These are phyloP conservation scores for Poicephalus meyeri DNA, from an alignment of 2,113 vertebrate species.

Conservation along the genomic window DNA sequence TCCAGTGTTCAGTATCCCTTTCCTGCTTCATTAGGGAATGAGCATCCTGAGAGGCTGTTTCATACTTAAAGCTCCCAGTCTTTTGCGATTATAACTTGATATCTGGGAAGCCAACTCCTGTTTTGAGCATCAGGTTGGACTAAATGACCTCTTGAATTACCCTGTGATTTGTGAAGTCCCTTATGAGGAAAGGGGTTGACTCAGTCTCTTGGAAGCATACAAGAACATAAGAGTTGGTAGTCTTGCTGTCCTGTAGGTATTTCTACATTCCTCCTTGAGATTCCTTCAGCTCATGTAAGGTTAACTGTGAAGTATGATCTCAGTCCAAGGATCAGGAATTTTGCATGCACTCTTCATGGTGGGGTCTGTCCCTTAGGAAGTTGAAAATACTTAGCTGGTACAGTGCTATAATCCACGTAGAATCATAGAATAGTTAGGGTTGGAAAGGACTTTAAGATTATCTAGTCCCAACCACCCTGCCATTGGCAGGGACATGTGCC, in stretches of 20 bases:
- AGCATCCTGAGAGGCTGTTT: neutral
- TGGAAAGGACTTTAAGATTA: too few relatives aligned
- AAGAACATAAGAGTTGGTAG: neutral
- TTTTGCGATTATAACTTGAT: neutral
- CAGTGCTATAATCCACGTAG: neutral
- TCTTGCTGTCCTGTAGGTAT: neutral
- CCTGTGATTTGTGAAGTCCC: neutral
- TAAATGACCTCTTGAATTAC: neutral
- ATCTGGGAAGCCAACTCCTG: neutral
- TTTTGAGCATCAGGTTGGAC: neutral
- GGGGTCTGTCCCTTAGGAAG: neutral
- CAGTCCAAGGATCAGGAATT: neutral
- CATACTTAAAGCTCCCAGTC: neutral
- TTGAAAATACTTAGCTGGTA: neutral
- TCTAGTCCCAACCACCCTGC: too few relatives aligned
- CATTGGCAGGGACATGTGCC: neutral
- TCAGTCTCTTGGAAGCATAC: neutral
- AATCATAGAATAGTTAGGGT: too few relatives aligned
- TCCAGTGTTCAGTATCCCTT: neutral
- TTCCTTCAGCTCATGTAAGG: neutral
- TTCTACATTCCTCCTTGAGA: neutral
- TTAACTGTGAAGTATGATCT: neutral
- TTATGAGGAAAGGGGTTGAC: neutral
- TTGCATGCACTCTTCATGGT: neutral
- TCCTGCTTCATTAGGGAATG: neutral